Evolutionary conservation across 2,797 vertebrate genomes (phyloP), one percentile per base, ranked within the genome.

Genomic region (Tapirus indicus): DNA sequence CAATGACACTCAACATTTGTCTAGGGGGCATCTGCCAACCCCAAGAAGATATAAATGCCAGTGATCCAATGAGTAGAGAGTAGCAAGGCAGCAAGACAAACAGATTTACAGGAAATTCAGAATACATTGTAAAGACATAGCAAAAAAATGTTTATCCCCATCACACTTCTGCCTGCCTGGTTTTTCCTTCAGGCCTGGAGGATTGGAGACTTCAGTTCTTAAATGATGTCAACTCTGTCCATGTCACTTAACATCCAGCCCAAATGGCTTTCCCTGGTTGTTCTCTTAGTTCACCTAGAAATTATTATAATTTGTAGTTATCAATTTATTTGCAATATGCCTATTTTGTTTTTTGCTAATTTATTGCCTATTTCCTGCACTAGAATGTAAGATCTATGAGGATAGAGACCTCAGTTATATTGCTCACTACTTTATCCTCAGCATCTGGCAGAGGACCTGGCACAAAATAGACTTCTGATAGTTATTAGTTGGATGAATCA

Each of bases 381-480:
- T 79, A 82, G 69, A 91, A 71, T 71, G n/a, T 80, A 96, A 93
- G 66, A 69, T 14, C 69, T 25, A 20, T 82, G n/a, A 77, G 29
- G 5, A 25, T n/a, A 68, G 29, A 92, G 27, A 74, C 16, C 27
- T 95, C 82, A 87, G 20, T 47, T 78, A 17, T 71, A 25, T 62
- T 83, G 21, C 79, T 91, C 27, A 56, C 32, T 87, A 85, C 29
- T 72, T 64, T 75, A 79, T 93, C 18, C 25, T 11, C 18, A 91
- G 29, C 17, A 68, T 83, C 60, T 69, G 85, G 16, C 27, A 79
- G 41, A 92, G 27, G 41, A 66, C 21, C 8, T n/a, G 29, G 17
- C 25, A 79, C 11, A 88, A 27, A 52, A 58, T 32, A 88, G n/a
- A 17, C 13, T 35, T 92, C 64, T 10, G 62, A 38, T 38, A 86